Conservation (phyloP, 2,797 vertebrate species). For the Premnoplex brunnescens region DNA sequence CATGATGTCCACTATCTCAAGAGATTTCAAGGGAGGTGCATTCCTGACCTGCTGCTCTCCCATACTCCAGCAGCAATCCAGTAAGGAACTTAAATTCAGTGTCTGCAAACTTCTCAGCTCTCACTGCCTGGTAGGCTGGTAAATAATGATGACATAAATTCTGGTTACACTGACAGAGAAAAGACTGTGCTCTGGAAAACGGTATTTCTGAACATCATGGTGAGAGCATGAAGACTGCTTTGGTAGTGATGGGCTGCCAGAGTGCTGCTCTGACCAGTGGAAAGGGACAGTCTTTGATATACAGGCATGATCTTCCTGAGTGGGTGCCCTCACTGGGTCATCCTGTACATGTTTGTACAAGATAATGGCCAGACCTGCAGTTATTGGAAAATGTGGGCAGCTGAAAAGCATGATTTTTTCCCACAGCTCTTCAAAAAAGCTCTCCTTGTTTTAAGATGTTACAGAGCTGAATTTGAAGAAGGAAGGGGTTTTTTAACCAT, state of each 20-base stretch:
- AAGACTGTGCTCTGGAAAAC: not conserved
- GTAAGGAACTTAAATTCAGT: not conserved
- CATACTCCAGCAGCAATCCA: not conserved
- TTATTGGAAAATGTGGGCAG: not conserved
- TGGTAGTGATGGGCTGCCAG: not conserved
- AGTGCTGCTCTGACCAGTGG: not conserved
- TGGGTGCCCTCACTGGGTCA: not conserved
- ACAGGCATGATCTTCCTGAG: not conserved
- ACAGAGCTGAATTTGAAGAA: not conserved
- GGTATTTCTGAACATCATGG: not conserved
- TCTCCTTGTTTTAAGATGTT: not conserved
- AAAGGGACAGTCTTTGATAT: not conserved
- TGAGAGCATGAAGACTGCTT: not conserved
- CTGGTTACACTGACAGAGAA: not conserved
- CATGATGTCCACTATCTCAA: not conserved
- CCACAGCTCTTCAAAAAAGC: not conserved
- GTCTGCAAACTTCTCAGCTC: not conserved
- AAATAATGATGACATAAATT: not conserved
- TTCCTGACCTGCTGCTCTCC: not conserved
- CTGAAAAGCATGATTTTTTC: not conserved
- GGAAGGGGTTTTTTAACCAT: not conserved
- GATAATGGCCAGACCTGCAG: not conserved
- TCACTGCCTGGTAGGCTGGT: not conserved
- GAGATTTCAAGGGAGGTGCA: not conserved
- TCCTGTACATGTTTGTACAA: not conserved